Percentiles rank a stretch among this genome's conserved stretches.
These are phyloP conservation scores for Dynastes grantii DNA, from an alignment of 2,888 invertebrate species.

Conservation along the genomic window DNA sequence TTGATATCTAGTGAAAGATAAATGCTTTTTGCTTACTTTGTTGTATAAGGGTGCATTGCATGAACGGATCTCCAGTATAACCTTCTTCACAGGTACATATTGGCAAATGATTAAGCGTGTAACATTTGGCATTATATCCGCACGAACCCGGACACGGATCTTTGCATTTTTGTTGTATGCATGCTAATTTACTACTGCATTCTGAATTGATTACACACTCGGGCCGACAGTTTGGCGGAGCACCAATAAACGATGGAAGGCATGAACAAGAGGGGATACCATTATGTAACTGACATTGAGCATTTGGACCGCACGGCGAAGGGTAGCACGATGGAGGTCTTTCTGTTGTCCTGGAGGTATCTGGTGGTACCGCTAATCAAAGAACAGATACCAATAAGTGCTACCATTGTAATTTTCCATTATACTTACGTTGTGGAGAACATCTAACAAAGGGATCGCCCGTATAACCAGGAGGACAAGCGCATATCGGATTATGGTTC, in stretches of 20 bases:
- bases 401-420: slow-evolving; percentile 52
- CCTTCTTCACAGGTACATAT: slow-evolving; percentile 84
- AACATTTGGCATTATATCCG: slow-evolving; percentile 85
- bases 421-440: slow-evolving; percentile 77
- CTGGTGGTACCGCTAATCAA: slow-evolving; percentile 59
- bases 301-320: slow-evolving; percentile 89
- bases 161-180: slow-evolving; percentile 85
- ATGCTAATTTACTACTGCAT: slow-evolving; percentile 83
- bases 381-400: slow-evolving; percentile 53
- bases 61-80: slow-evolving; percentile 87
- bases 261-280: slow-evolving; percentile 87
- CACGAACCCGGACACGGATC: slow-evolving; percentile 90
- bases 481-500: slow-evolving; percentile 91
- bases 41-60: slow-evolving; percentile 77
- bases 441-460: slow-evolving; percentile 91
- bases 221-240: slow-evolving; percentile 85
- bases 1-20: neutral
- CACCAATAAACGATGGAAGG: slow-evolving; percentile 83
- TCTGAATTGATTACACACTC: slow-evolving; percentile 87
- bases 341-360: slow-evolving; percentile 72
- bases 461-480: slow-evolving; percentile 87
- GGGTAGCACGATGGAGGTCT: slow-evolving; percentile 85
- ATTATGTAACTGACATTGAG: slow-evolving; percentile 83
- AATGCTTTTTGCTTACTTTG: slow-evolving; percentile 59
- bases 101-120: slow-evolving; percentile 86